Conservation (phyloP, 2,113 vertebrate genomes). For the Nibea coibor region DNA sequence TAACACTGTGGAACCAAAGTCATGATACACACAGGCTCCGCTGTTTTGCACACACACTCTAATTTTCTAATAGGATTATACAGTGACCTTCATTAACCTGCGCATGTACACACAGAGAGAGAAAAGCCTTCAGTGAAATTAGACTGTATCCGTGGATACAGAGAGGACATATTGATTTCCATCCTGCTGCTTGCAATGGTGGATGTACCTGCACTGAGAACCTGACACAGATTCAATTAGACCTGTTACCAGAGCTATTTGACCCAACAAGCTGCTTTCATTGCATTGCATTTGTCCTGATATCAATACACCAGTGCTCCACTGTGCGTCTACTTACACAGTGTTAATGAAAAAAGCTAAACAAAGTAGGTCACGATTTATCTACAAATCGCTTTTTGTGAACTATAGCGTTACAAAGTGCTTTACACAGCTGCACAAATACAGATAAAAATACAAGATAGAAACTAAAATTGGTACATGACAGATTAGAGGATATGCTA, state of each 20-base stretch:
- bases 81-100: constrained; percentile 65
- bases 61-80: constrained; percentile 36
- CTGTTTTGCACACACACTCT: background rate
- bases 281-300: constrained; percentile 69
- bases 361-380: constrained; percentile 7
- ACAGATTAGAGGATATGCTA: background rate
- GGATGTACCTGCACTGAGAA: constrained; percentile 62
- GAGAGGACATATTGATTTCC: constrained; percentile 71
- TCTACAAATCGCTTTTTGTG: constrained; percentile 16
- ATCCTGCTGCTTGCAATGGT: constrained; percentile 52
- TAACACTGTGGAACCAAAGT: background rate
- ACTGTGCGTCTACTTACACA: background rate
- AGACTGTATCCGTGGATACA: constrained; percentile 56
- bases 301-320: constrained; percentile 52
- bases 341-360: constrained; percentile 5
- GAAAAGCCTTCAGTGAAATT: constrained; percentile 57
- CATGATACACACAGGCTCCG: background rate
- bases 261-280: constrained; percentile 66
- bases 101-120: constrained; percentile 7
- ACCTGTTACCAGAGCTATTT: constrained; percentile 72
- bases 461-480: background rate
- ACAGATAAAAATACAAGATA: constrained; percentile 17
- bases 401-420: background rate
- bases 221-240: constrained; percentile 73
- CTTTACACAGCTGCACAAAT: constrained; percentile 1